Conservation (phyloP, 2,888 invertebrate species). For the Micropterix aruncella region DNA sequence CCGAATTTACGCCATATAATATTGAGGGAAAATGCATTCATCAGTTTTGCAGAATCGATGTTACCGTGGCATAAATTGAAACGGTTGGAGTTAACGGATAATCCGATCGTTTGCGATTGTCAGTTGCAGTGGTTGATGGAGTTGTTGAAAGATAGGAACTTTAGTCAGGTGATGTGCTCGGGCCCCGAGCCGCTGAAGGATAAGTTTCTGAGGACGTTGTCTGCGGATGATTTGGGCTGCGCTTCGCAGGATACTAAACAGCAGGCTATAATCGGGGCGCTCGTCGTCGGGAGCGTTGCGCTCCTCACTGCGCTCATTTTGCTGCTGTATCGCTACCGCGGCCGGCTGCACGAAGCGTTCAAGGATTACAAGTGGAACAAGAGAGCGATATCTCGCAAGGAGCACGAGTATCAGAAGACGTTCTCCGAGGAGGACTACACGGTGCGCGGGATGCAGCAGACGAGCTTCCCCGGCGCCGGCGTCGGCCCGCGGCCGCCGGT, state of each 20-base stretch:
- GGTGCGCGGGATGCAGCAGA: constrained; percentile 47
- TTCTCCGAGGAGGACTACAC: constrained; percentile 81
- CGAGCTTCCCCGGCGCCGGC: constrained; percentile 35
- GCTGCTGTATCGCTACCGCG: constrained; percentile 65
- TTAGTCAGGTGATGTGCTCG: constrained; percentile 57
- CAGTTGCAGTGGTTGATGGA: constrained; percentile 67
- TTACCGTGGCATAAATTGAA: constrained; percentile 67
- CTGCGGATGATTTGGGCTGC: constrained; percentile 69
- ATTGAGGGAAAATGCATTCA: constrained; percentile 65
- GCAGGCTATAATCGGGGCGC: constrained; percentile 65
- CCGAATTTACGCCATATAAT: constrained; percentile 66
- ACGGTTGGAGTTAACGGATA: constrained; percentile 65
- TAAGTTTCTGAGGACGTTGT: constrained; percentile 49
- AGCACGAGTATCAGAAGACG: constrained; percentile 81
- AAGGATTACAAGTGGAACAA: constrained; percentile 76
- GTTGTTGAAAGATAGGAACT: constrained; percentile 51
- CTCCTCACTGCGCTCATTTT: constrained; percentile 56
- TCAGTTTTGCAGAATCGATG: constrained; percentile 61
- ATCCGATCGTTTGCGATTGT: constrained; percentile 72
- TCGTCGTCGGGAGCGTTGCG: constrained; percentile 61
- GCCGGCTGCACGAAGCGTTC: constrained; percentile 65
- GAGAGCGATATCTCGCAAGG: constrained; percentile 56
- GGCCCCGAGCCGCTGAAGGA: constrained; percentile 60
- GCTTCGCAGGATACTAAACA: constrained; percentile 65
- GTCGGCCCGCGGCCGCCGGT: constrained; percentile 46